phyloP scores from a whole-genome alignment of 2,797 vertebrate genomes.

The Propithecus perrieri region DNA sequence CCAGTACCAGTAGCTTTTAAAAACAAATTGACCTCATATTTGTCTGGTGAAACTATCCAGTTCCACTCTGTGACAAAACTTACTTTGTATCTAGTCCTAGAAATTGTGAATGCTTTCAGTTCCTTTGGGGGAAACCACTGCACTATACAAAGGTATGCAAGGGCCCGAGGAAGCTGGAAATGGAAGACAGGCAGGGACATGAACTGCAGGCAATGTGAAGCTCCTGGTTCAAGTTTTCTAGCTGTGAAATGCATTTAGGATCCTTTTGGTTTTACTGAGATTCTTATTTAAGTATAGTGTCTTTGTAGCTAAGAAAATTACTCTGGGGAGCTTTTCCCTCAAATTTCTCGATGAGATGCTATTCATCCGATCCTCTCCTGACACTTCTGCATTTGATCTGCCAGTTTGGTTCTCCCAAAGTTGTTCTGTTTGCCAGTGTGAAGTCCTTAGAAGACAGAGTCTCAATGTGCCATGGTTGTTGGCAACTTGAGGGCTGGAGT shows the following conservation, averaged over 20 bases:
- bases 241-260: not conserved
- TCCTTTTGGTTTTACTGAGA: slow-evolving; percentile 7
- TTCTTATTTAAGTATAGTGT: not conserved
- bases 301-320: slow-evolving; percentile 8
- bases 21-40: slow-evolving; percentile 46
- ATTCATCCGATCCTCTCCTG: not conserved
- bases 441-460: not conserved
- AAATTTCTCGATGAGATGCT: not conserved
- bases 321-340: not conserved
- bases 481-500: not conserved
- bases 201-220: not conserved
- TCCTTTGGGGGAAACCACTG: not conserved
- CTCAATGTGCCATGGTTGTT: not conserved
- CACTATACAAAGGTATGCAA: not conserved
- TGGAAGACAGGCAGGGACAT: not conserved
- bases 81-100: not conserved
- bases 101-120: not conserved
- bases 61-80: not conserved
- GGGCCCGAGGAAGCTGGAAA: not conserved
- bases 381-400: not conserved
- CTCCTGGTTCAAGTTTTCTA: not conserved
- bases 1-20: slow-evolving; percentile 20
- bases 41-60: not conserved
- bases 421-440: not conserved
- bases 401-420: not conserved